Evolutionary conservation across 2,113 vertebrate genomes (phyloP).

Genomic region (Barbus barbus): DNA sequence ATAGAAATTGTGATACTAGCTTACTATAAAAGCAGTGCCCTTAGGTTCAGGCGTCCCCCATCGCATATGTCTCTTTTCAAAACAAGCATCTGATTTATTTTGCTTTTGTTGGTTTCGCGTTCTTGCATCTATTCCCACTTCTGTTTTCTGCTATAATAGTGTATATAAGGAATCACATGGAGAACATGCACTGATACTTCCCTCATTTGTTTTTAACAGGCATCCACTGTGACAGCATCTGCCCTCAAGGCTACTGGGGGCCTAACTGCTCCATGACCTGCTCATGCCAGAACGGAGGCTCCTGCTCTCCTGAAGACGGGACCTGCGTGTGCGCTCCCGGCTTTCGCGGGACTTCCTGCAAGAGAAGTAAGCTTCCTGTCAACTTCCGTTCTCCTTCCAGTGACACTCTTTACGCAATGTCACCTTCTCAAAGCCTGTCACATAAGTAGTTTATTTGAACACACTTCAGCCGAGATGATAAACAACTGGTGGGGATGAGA

Average conservation of each 20-base stretch:
- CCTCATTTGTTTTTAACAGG: conserved; percentile 71
- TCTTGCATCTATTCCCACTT: background rate
- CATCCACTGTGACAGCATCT: conserved; percentile 91
- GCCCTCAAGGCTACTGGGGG: conserved; percentile 91
- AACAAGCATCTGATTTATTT: background rate
- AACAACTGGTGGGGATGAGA: conserved; percentile 28
- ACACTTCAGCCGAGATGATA: conserved; percentile 2
- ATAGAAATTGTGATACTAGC: background rate
- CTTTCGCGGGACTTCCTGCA: conserved; percentile 91
- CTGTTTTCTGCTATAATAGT: background rate
- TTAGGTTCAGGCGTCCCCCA: background rate
- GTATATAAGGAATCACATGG: background rate
- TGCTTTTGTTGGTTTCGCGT: background rate
- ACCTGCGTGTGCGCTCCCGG: conserved; percentile 94
- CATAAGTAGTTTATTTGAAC: conserved; percentile 8
- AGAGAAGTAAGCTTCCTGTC: conserved; percentile 85
- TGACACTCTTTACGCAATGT: conserved; percentile 24
- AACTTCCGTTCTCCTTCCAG: conserved; percentile 7
- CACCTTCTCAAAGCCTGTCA: conserved; percentile 14
- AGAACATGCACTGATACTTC: background rate
- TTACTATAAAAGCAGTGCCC: background rate
- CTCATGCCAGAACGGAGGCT: conserved; percentile 93
- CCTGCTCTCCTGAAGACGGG: conserved; percentile 93
- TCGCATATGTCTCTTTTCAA: background rate
- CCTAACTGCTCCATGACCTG: conserved; percentile 96